A percentile compares a stretch with the other conserved stretches of the same genome.
Evolutionary conservation across 2,113 vertebrate species (phyloP).

Genomic region (Poecile atricapillus): DNA sequence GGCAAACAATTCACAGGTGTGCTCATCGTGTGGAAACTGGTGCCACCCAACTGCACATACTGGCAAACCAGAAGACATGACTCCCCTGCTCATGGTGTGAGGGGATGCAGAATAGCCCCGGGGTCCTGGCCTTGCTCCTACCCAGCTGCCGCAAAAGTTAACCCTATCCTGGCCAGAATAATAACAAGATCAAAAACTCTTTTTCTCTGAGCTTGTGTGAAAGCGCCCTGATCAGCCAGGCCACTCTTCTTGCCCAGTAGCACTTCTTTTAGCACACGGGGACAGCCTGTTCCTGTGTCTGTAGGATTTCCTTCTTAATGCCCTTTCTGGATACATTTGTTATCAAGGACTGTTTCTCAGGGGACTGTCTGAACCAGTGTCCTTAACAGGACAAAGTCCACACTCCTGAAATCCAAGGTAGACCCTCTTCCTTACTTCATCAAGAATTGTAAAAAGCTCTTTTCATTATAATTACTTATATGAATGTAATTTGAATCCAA

Average conservation of each 20-base stretch:
- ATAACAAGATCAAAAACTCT: not conserved
- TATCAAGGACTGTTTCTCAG: not conserved
- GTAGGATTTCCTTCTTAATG: not conserved
- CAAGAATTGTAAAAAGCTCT: not conserved
- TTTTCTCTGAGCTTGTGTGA: not conserved
- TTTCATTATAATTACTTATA: not conserved
- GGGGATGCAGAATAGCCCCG: rapidly evolving
- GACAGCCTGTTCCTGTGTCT: not conserved
- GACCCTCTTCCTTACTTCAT: not conserved
- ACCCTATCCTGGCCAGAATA: not conserved
- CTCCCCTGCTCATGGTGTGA: not conserved
- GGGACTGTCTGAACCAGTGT: not conserved
- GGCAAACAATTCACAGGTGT: not conserved
- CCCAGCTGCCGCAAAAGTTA: not conserved
- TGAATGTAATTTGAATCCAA: not conserved
- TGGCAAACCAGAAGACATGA: not conserved
- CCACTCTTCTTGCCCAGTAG: not conserved
- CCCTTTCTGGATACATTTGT: not conserved
- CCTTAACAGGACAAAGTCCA: not conserved
- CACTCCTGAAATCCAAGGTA: not conserved
- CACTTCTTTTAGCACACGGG: not conserved
- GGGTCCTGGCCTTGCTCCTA: no score
- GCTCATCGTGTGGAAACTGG: rapidly evolving
- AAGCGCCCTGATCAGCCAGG: not conserved
- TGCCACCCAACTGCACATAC: not conserved